Evolutionary conservation across 2,113 vertebrate genomes (phyloP).

Genomic region (Poicephalus gulielmi): DNA sequence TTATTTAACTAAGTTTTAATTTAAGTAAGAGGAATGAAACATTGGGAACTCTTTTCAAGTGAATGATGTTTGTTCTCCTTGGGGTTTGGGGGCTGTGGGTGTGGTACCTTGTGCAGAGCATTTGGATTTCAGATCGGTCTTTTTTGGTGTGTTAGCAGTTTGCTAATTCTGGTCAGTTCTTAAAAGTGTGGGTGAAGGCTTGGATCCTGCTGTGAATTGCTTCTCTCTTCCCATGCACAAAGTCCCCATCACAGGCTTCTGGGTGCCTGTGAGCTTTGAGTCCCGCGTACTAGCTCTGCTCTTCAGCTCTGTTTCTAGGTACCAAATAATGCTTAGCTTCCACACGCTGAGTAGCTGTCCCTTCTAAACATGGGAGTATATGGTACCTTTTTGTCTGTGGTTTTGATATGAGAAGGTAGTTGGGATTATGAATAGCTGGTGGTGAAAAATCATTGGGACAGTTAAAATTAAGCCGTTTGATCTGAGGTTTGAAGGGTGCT

Average conservation of each 20-base stretch:
- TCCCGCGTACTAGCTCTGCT: background rate
- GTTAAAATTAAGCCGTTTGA: background rate
- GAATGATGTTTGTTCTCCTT: background rate
- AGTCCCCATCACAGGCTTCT: background rate
- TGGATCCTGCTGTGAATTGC: background rate
- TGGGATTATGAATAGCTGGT: background rate
- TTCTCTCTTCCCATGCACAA: background rate
- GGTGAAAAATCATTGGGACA: background rate
- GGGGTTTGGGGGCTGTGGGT: fast-evolving
- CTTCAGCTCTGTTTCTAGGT: background rate
- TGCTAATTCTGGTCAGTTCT: background rate
- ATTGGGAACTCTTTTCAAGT: background rate
- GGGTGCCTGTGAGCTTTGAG: background rate
- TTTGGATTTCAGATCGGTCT: background rate
- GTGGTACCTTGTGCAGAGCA: background rate
- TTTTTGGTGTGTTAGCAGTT: background rate
- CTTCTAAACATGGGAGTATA: background rate
- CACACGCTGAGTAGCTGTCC: background rate
- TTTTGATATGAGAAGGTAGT: background rate
- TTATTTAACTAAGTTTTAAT: background rate
- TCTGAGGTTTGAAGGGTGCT: background rate
- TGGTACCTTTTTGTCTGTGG: background rate
- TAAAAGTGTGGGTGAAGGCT: background rate
- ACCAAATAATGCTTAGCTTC: background rate
- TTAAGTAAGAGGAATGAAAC: background rate